Conservation (phyloP, 2,113 vertebrate species). For the Bucco capensis region DNA sequence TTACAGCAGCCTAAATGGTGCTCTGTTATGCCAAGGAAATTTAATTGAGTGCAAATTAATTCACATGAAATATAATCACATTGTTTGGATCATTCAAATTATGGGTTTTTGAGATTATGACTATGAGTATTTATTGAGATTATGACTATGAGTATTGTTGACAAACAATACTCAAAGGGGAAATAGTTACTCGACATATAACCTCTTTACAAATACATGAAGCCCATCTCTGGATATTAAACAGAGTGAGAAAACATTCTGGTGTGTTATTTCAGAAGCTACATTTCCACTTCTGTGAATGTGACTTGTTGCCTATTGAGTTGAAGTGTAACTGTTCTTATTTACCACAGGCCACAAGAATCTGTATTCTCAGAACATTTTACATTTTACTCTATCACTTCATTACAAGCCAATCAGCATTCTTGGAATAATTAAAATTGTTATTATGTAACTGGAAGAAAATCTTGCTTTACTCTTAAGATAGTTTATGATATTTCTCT, state of each 20-base stretch:
- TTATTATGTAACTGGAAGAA: not conserved
- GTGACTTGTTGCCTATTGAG: not conserved
- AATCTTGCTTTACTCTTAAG: conserved; percentile 10
- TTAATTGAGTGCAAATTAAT: not conserved
- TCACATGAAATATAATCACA: not conserved
- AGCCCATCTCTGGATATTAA: not conserved
- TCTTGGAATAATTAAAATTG: not conserved
- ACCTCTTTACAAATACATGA: not conserved
- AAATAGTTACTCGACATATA: not conserved
- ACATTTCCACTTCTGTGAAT: not conserved
- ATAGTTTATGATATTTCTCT: conserved; percentile 34
- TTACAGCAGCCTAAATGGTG: not conserved
- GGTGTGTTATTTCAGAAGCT: not conserved
- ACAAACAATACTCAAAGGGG: not conserved
- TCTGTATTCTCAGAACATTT: not conserved
- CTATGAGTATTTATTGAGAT: not conserved
- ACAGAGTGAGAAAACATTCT: not conserved
- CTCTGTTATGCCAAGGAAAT: not conserved
- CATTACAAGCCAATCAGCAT: not conserved
- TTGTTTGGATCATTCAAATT: not conserved
- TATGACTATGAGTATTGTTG: not conserved
- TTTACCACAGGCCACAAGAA: not conserved
- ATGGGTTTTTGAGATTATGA: too few species aligned
- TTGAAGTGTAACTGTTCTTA: not conserved
- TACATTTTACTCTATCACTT: not conserved